These are phyloP conservation scores for Apis laboriosa DNA, from an alignment of 1,140 invertebrate species.

Conservation along the genomic window DNA sequence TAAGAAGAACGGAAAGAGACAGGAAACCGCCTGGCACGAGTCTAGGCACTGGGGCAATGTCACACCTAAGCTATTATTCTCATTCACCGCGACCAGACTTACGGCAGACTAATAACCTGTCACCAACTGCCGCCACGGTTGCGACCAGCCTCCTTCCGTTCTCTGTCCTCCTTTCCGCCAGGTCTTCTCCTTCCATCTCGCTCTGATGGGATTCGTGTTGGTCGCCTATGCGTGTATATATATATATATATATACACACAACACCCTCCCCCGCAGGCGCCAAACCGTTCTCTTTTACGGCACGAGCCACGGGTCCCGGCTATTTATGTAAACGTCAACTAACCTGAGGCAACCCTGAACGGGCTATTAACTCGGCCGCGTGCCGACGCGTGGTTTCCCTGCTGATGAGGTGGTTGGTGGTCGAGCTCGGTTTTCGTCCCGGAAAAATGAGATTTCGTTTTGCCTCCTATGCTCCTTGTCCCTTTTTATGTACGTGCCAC, in stretches of 20 bases:
- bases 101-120: conserved; percentile 77
- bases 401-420: background rate
- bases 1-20: conserved; percentile 34
- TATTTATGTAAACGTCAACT: conserved; percentile 55
- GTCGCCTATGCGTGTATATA: background rate
- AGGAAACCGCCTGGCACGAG: conserved; percentile 67
- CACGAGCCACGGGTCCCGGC: conserved; percentile 22
- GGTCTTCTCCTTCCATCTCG: background rate
- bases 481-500: background rate
- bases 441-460: conserved; percentile 16
- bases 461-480: background rate
- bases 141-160: conserved; percentile 43
- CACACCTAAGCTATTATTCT: conserved; percentile 77
- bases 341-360: conserved; percentile 43
- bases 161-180: background rate
- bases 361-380: conserved; percentile 49
- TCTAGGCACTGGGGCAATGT: conserved; percentile 76
- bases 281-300: conserved; percentile 35
- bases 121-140: conserved; percentile 65
- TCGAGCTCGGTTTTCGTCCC: background rate
- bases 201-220: conserved; percentile 14
- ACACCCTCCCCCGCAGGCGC: background rate
- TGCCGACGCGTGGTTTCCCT: conserved; percentile 40
- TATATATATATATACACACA: no score
- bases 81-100: conserved; percentile 71